Evolutionary conservation across 1,140 invertebrate genomes (phyloP).

Genomic region (Cotesia typhae): DNA sequence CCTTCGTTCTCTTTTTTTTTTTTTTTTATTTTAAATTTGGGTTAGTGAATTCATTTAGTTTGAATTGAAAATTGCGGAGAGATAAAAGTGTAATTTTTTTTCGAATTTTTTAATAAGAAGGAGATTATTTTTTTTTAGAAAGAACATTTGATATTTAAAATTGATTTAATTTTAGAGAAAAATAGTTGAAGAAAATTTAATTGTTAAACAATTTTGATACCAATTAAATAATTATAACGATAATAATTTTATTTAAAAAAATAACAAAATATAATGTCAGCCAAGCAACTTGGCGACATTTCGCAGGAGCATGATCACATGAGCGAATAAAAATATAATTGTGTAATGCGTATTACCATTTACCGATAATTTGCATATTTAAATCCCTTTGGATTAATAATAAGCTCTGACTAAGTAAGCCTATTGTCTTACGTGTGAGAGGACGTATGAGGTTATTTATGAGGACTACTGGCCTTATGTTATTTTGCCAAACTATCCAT

Average conservation of each 20-base stretch:
- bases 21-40: too few relatives aligned
- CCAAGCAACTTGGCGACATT: not conserved
- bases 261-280: slow-evolving; percentile 9
- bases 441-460: slow-evolving; percentile 38
- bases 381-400: slow-evolving; percentile 49
- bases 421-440: slow-evolving; percentile 45
- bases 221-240: not conserved
- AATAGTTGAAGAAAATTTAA: too few relatives aligned
- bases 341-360: slow-evolving; percentile 38
- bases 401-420: slow-evolving; percentile 5
- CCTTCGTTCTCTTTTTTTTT: not conserved
- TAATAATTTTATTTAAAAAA: not conserved
- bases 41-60: too few relatives aligned
- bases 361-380: slow-evolving; percentile 46
- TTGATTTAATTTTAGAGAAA: too few relatives aligned
- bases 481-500: not conserved
- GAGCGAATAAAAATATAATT: slow-evolving; percentile 11
- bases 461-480: slow-evolving; percentile 34
- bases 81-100: too few relatives aligned
- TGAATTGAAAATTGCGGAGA: too few relatives aligned
- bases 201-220: too few relatives aligned
- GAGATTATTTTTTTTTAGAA: too few relatives aligned
- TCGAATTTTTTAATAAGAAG: too few relatives aligned
- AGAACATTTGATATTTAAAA: too few relatives aligned
- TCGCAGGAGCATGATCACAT: not conserved